Evolutionary conservation across 2,888 invertebrate genomes (phyloP), one percentile per base, ranked within the genome.

Genomic region (Drosophila neoperkinsi): DNA sequence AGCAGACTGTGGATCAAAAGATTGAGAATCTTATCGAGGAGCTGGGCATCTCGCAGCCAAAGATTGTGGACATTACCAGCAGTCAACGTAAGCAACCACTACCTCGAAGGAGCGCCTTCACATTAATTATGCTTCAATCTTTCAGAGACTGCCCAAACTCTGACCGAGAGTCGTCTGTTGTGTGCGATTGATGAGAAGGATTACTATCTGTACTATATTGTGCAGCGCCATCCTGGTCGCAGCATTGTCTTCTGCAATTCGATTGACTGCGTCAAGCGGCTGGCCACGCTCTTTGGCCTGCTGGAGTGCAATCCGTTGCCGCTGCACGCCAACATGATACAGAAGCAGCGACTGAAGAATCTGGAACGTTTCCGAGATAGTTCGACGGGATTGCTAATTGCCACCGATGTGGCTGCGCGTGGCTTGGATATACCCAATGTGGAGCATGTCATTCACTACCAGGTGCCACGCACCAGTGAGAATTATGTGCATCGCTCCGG

Each of bases 401-500:
- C 99, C 4, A 99, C 99, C 0, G 99, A 99, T 94, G 99, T 99
- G 7, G 99, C 99, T 0, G 99, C 99, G 0, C 95, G 99, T 67
- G 99, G 99, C 0, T 94, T 99, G 52, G 99, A 99, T 94, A 98
- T 99, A 84, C 97, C 98, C 0, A 95, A 96, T 83, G 96, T 99
- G 3, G 96, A 99, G 81, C 98, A 99, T 94, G 99, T 99, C 3
- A 95, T 99, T 74, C 99, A 99, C 93, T 99, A 99, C 94, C 99
- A 97, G 93, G 98, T 99, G 43, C 99, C 99, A 0, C 95, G 97
- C 85, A 99, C 99, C 0, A 97, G 97, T 11, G 99, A 99, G 96
- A 96, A 97, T 91, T 99, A 99, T 93, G 96, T 99, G 0, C 99
- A 99, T 92, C 95, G 99, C 71, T 98, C 99, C 90, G 99, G 99